These are phyloP conservation scores for Sarcophaga bullata DNA, from an alignment of 1,140 invertebrate species.

Conservation along the genomic window DNA sequence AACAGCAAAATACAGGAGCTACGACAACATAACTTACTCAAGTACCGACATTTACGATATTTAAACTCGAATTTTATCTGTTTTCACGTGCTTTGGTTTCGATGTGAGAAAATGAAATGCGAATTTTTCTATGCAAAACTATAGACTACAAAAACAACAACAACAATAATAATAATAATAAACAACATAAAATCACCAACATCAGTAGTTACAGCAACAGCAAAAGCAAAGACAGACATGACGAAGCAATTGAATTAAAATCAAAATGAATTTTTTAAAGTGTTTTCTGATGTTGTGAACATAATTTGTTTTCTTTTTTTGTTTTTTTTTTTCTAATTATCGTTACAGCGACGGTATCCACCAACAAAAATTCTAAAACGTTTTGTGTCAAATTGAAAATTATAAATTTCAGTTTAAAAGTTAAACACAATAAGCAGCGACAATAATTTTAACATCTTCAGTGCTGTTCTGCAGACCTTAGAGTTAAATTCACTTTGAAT, in stretches of 20 bases:
- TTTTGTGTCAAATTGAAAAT: background rate
- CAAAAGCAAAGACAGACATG: background rate
- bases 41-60: too few species aligned
- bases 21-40: conserved; percentile 5
- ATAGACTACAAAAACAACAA: too few species aligned
- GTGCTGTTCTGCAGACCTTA: too few species aligned
- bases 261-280: conserved; percentile 13
- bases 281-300: conserved; percentile 19
- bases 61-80: too few species aligned
- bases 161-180: too few species aligned
- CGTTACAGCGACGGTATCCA: background rate
- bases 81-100: too few species aligned
- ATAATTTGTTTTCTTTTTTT: background rate
- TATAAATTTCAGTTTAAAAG: conserved; percentile 12
- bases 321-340: background rate
- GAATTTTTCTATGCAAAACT: too few species aligned
- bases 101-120: too few species aligned
- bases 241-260: conserved; percentile 1
- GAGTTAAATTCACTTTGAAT: too few species aligned
- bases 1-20: background rate
- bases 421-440: background rate
- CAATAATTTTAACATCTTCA: background rate
- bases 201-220: background rate
- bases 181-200: background rate
- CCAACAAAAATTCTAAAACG: background rate